Conservation (phyloP, 2,888 invertebrate genomes). For the Cheilosia impressa region DNA sequence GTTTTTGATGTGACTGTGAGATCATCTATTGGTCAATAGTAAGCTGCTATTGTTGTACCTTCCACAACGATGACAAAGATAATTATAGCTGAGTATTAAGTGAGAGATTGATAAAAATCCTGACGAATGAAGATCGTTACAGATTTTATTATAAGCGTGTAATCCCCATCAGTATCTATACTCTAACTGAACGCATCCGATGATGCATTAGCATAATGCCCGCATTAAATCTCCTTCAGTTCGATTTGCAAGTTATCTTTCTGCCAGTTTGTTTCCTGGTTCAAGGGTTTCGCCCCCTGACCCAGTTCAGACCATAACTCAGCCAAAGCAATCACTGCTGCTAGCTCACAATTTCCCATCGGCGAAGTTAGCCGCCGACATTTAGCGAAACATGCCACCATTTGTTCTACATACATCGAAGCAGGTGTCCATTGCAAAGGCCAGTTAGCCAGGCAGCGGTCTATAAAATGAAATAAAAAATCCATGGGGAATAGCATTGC, state of each 20-base stretch:
- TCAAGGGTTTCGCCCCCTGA: conserved; percentile 28
- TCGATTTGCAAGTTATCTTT: neutral
- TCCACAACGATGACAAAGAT: too few species aligned
- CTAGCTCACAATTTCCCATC: conserved; percentile 1
- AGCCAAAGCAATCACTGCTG: neutral
- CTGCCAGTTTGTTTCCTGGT: neutral
- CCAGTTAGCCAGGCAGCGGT: conserved; percentile 3
- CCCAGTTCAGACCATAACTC: conserved; percentile 11
- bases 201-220: too few species aligned
- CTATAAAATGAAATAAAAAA: conserved; percentile 40
- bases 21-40: too few species aligned
- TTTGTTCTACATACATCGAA: conserved; percentile 40
- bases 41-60: too few species aligned
- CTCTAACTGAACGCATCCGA: too few species aligned
- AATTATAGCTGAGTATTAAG: too few species aligned
- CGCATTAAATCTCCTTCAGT: neutral
- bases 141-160: too few species aligned
- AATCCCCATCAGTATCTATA: too few species aligned
- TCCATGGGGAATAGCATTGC: conserved; percentile 37
- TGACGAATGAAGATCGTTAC: too few species aligned
- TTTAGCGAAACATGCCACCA: conserved; percentile 15
- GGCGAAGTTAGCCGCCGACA: neutral
- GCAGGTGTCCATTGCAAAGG: conserved; percentile 35
- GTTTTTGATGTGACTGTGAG: too few species aligned
- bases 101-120: too few species aligned